Base-by-base conservation (phyloP, 2,797 vertebrate genomes). In the Leptatherina wallacei region DNA sequence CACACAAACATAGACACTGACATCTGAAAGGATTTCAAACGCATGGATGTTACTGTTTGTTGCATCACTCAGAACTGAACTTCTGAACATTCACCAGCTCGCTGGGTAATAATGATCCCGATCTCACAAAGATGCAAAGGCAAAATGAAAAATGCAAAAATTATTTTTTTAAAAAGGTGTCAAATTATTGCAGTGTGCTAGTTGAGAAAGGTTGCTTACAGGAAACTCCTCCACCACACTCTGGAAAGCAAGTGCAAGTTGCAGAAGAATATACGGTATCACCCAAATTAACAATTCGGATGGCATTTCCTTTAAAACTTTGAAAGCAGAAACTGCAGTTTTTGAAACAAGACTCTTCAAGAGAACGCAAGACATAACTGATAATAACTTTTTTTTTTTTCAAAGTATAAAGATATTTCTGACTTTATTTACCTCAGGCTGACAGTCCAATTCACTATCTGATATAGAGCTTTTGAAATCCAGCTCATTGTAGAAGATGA, bases 371-470 rank as follows among this genome's bases (percentile, higher is more conserved):
- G 7, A 8, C 6, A 18, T 44, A 20, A 7, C 18, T 44, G 6
- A 18, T 44, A 6, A 1, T 42, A 36, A 10, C 10, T 38, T 38
- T 14, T 42, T 38, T 14, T 42, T n/a, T 47, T 29, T 13, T 27
- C 24, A 27, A 29, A 18, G 27, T 13, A 6, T 30, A 14, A 35
- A 57, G 40, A 42, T 27, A 42, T 14, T 24, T 18, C 13, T 20
- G 2, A 33, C 35, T 62, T 65, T 18, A 69, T 86, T 91, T 70
- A 97, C 97, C 96, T 97, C 96, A 56, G 96, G 96, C 20, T 90
- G 94, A 80, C 98, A 99, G 82, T 97, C 97, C 74, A 95, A 80
- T 33, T 94, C 86, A 1, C 95, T 95, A 83, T 96, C 95, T 71
- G 91, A 82, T 2, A 87, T 87, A 3, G 94, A 90, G 73, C 90